Evolutionary conservation across 2,888 invertebrate genomes (phyloP), one percentile per base, ranked within the genome.

Genomic region (Orthosia incerta): DNA sequence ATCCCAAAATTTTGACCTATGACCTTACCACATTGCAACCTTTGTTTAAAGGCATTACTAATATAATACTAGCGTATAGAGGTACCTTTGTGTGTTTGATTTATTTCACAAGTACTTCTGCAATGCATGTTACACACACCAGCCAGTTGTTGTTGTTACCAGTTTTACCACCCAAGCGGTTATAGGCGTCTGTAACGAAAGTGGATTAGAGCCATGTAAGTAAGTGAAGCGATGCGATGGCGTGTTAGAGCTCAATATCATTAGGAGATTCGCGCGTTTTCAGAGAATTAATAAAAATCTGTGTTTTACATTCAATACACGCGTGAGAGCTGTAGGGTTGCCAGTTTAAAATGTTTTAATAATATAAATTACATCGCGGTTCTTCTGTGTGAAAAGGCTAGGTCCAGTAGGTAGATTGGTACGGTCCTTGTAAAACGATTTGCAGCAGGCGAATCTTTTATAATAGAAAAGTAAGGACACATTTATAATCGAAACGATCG

Each of bases 231-330:
- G 20, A 20, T 45, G 45, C 66, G 61, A 71, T 86, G 39, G 87
- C 88, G 88, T 87, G 87, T 73, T 74, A 83, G 53, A 20, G 11
- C 51, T 51, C 79, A 82, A 62, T 84, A 86, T 79, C 71, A 84
- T 85, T 84, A 85, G 66, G 45, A 76, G 71, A 81, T 80, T 80
- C 67, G 64, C 73, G 60, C 78, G 74, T 85, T 85, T 84, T 86
- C 85, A 86, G 82, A 70, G 85, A 87, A 87, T 88, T 87, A 87
- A 89, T 87, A 87, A 72, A 87, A 81, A 74, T 69, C 76, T 62
- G 31, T 87, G 86, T 85, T 86, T 84, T 67, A 85, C 83, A 88
- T 87, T 87, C 87, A 86, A 70, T 66, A 72, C 71, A 63, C 55
- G 72, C 71, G 56, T 70, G 31, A 20, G 39, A 56, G 50, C 12